Evolutionary conservation across 2,888 invertebrate genomes (phyloP), one percentile per base, ranked within the genome.

Genomic region (Drymonia ruficornis): DNA sequence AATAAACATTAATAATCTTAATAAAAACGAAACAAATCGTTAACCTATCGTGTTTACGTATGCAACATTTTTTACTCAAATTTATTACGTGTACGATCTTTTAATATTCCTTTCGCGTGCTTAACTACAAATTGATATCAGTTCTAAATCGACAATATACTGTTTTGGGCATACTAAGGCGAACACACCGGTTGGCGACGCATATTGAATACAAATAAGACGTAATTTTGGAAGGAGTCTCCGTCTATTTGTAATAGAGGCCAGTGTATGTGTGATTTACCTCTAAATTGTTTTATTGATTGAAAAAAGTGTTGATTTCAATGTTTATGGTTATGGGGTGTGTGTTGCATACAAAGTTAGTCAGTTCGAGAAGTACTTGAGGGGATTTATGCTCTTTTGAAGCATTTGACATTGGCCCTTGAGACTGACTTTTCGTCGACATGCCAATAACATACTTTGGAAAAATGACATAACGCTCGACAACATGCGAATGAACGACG

Each of bases 71-170:
- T 65, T 64, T 70, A 62, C 49, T 59, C 56, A 66, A 73, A 71
- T 71, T 66, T 72, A 75, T 69, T 66, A 67, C 67, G 66, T 69
- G 63, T 66, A 67, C 61, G 38, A 46, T 57, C 57, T 53, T 79
- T 83, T 76, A 75, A 71, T 78, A 88, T 87, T 86, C 82, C 43
- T 52, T 55, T 58, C 61, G 72, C 76, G 77, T 81, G 65, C 64
- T 72, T 76, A 80, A 87, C 78, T 84, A 90, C 88, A 87, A 86
- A 90, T 90, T 87, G 88, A 90, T 91, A 89, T 90, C 87, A 80
- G 87, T 75, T 81, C 82, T 85, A 88, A 88, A 89, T 89, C 89
- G 86, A 81, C 74, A 69, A 69, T 62, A 74, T 67, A 58, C 58
- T 79, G 81, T 67, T 74, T 73, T 71, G 64, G 70, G 88, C 84